Conservation (phyloP, 2,797 vertebrate species). For the Amazonetta brasiliensis region DNA sequence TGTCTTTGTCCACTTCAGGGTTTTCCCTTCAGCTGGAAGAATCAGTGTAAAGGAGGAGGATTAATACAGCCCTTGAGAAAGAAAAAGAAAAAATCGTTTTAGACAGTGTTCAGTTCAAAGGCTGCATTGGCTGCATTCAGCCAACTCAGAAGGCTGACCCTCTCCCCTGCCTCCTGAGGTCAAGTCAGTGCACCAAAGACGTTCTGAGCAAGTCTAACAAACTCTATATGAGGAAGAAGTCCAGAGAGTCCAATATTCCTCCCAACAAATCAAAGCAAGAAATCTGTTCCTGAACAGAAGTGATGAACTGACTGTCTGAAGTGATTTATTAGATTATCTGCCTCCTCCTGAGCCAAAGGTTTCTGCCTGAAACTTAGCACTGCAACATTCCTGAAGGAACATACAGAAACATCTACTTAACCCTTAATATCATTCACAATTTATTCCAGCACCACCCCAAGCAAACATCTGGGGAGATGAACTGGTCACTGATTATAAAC, state of each 20-base stretch:
- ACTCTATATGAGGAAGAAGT: background rate
- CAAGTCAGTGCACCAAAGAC: accelerated
- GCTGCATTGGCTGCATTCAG: background rate
- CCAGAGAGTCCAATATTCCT: background rate
- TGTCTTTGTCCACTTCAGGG: background rate
- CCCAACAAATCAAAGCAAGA: background rate
- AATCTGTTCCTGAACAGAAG: background rate
- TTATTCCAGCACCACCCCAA: background rate
- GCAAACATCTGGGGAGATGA: background rate
- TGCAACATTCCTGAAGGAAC: background rate
- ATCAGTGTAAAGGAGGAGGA: background rate
- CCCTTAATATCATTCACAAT: background rate
- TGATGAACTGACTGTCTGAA: background rate
- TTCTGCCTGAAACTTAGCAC: background rate
- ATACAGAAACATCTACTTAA: background rate
- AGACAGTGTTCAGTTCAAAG: background rate
- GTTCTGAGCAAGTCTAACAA: background rate
- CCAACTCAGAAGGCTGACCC: accelerated
- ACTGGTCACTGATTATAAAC: background rate
- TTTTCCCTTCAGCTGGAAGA: background rate
- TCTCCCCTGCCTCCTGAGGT: background rate
- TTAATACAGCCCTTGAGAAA: background rate
- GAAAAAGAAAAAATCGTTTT: background rate
- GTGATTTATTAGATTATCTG: background rate
- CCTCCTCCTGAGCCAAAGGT: background rate